Percentiles rank a stretch among this genome's conserved stretches.
These are phyloP conservation scores for Chrysopa pallens DNA, from an alignment of 1,140 invertebrate genomes.

Conservation along the genomic window DNA sequence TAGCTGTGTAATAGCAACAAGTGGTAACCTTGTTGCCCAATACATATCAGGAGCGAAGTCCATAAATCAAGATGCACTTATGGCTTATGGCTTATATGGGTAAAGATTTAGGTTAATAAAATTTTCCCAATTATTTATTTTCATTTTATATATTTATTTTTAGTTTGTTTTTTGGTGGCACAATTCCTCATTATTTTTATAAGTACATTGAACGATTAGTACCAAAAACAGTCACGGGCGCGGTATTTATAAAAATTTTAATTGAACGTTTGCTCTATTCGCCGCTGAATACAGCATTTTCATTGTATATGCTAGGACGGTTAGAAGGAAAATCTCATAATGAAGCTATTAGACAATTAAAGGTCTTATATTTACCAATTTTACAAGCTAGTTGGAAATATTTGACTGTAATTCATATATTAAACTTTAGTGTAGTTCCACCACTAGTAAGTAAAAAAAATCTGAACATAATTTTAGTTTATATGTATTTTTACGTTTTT, in stretches of 20 bases:
- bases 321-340: constrained; percentile 51
- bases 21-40: constrained; percentile 46
- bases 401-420: constrained; percentile 45
- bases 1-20: constrained; percentile 38
- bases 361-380: constrained; percentile 37
- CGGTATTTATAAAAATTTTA: constrained; percentile 32
- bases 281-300: constrained; percentile 46
- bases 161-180: constrained; percentile 50
- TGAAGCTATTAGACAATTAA: constrained; percentile 33
- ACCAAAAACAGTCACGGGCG: constrained; percentile 29
- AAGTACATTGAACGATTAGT: constrained; percentile 34
- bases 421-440: constrained; percentile 50
- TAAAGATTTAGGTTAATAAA: constrained; percentile 18
- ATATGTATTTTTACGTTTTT: constrained; percentile 4
- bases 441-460: constrained; percentile 41
- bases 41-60: constrained; percentile 34
- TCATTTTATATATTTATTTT: constrained; percentile 15
- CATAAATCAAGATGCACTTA: constrained; percentile 38
- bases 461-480: background rate
- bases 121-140: background rate
- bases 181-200: constrained; percentile 54
- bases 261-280: constrained; percentile 48
- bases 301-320: constrained; percentile 43
- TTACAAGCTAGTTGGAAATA: constrained; percentile 51
- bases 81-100: constrained; percentile 54